Evolutionary conservation across 2,888 invertebrate genomes (phyloP), one percentile per base, ranked within the genome.

Genomic region (Macropis europaea): DNA sequence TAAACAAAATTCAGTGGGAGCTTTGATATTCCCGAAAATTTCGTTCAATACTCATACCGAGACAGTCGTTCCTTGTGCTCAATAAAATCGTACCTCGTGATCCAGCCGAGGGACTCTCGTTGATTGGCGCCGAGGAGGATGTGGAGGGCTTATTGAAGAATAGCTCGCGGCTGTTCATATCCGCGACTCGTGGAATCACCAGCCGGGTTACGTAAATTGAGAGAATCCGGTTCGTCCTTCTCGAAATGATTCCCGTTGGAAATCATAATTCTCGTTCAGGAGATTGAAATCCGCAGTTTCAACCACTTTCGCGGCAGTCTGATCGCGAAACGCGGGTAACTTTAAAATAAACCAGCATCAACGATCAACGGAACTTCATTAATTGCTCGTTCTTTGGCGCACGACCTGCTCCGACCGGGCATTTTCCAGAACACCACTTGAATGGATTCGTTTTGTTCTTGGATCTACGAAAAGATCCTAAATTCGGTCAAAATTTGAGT

Each of bases 321-420:
- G 52, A 53, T 34, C 52, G 24, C 19, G 64, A 64, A 54, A 43
- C 67, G 42, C 15, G 36, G n/a, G 26, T 30, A 62, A 53, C 57
- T 71, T 63, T 53, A 32, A 71, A 63, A 72, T 71, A 54, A 71
- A 72, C 71, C 19, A 22, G 30, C 43, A 61, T 60, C 70, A 38
- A 15, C 5, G 30, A 4, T 26, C 2, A 13, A 0, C 13, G 3
- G 30, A 71, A 61, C 61, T 69, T 69, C 70, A 38, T 43, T 61
- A 71, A 69, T 71, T 61, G 43, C 38, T 50, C 30, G 15, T 32
- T 24, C 48, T 40, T n/a, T 19, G 26, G 17, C 5, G 7, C 17
- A 11, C n/a, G 26, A 9, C 36, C 17, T 26, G n/a, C n/a, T n/a
- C n/a, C n/a, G 15, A 4, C 11, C 22, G 3, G 13, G n/a, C 15